phyloP scores from a whole-genome alignment of 2,797 vertebrate genomes.

The Pogonophryne albipinna region DNA sequence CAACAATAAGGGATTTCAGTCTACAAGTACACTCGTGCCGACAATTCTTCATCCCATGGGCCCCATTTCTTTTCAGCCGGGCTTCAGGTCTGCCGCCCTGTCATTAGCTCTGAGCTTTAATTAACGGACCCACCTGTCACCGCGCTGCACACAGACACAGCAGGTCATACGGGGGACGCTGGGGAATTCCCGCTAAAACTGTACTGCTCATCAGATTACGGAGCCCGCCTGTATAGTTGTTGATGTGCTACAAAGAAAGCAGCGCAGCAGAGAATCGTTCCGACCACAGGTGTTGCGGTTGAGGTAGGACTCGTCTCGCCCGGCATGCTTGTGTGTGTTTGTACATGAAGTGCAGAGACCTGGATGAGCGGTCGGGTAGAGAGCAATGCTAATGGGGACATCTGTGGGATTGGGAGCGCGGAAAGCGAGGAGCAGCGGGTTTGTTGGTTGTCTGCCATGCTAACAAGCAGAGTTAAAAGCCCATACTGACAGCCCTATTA shows the following conservation, averaged over 20 bases:
- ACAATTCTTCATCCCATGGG: constrained; percentile 38
- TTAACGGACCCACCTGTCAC: constrained; percentile 77
- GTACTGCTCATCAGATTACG: constrained; percentile 18
- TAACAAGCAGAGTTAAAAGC: constrained; percentile 84
- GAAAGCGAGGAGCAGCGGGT: constrained; percentile 37
- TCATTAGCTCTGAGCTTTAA: constrained; percentile 77
- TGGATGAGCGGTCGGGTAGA: constrained; percentile 15
- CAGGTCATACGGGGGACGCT: constrained; percentile 57
- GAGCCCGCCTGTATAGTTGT: constrained; percentile 6
- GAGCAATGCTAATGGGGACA: constrained; percentile 62
- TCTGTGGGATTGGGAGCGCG: constrained; percentile 48
- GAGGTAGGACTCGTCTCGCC: constrained; percentile 13
- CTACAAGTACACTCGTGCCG: constrained; percentile 30
- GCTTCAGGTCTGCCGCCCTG: constrained; percentile 59
- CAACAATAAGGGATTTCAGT: constrained; percentile 34
- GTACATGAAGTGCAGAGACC: constrained; percentile 18
- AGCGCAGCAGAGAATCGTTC: not conserved
- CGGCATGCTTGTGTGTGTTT: constrained; percentile 17
- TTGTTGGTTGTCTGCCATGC: constrained; percentile 69
- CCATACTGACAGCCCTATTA: constrained; percentile 81
- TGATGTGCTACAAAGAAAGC: constrained; percentile 29
- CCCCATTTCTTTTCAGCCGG: constrained; percentile 47
- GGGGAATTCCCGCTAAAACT: constrained; percentile 63
- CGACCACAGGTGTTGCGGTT: constrained; percentile 41
- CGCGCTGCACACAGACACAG: constrained; percentile 37